A percentile compares a stretch with the other conserved stretches of the same genome.
phyloP scores from a whole-genome alignment of 1,140 invertebrate species.

The Nasonia longicornis region DNA sequence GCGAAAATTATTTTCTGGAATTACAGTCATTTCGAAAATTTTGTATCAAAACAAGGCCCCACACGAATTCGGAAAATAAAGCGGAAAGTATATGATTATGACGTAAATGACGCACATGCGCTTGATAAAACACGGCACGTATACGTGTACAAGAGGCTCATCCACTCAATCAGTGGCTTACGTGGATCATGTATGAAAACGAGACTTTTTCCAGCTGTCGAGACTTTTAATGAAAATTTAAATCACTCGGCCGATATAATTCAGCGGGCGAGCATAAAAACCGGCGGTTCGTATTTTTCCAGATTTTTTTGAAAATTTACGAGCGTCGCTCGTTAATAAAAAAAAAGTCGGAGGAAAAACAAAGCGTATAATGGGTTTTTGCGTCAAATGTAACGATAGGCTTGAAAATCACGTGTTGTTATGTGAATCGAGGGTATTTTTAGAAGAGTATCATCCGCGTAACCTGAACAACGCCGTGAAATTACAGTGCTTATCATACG shows the following conservation, averaged over 20 bases:
- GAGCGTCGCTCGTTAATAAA: too few relatives aligned
- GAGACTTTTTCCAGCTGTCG: background rate
- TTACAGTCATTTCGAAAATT: too few relatives aligned
- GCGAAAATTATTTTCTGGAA: too few relatives aligned
- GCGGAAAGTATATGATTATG: too few relatives aligned
- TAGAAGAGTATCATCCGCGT: background rate
- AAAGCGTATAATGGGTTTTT: background rate
- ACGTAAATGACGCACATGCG: background rate
- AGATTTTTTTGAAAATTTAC: too few relatives aligned
- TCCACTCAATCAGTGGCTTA: background rate
- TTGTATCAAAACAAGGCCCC: too few relatives aligned
- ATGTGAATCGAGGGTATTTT: background rate
- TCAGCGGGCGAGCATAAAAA: background rate
- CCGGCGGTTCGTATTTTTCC: too few relatives aligned
- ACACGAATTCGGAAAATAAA: too few relatives aligned
- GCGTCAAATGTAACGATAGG: background rate
- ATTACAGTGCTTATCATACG: too few relatives aligned
- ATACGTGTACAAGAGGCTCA: background rate
- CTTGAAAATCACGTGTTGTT: background rate
- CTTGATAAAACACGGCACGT: background rate
- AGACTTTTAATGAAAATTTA: background rate
- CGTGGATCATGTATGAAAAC: background rate
- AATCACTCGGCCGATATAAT: background rate
- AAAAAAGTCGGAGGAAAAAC: background rate
- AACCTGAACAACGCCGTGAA: background rate